These are phyloP conservation scores for Drosophila prostipennis DNA, from an alignment of 2,888 invertebrate species.

Conservation along the genomic window DNA sequence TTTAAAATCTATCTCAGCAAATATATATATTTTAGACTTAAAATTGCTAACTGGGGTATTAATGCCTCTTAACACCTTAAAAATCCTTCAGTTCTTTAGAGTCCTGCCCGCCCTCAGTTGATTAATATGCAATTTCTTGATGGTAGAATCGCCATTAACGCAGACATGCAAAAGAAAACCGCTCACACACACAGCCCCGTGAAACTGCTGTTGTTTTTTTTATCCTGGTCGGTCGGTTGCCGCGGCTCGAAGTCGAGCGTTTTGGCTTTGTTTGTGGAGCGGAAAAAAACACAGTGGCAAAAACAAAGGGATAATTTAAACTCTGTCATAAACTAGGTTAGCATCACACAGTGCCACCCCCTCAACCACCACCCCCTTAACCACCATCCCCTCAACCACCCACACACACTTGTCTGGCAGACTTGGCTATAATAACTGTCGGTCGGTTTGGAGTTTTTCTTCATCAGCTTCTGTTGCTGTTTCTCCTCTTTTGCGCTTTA, in stretches of 20 bases:
- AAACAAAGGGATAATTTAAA: conserved; percentile 78
- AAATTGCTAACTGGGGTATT: conserved; percentile 1
- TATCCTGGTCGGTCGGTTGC: conserved; percentile 15
- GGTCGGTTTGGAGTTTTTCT: conserved; percentile 75
- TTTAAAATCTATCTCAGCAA: no score
- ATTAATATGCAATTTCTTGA: conserved; percentile 77
- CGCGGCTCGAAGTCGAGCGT: conserved; percentile 49
- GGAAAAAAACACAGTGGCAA: conserved; percentile 70
- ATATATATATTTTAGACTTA: no score
- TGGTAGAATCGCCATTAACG: conserved; percentile 67
- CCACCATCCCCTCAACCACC: conserved; percentile 4
- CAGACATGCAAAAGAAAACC: conserved; percentile 28
- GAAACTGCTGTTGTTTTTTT: conserved; percentile 8
- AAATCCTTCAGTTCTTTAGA: conserved; percentile 1
- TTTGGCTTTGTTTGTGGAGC: conserved; percentile 62
- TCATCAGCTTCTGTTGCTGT: conserved; percentile 62
- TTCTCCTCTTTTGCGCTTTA: conserved; percentile 47
- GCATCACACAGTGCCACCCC: conserved; percentile 52
- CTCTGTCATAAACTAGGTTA: conserved; percentile 78
- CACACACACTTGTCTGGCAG: conserved; percentile 38
- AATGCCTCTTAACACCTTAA: neutral
- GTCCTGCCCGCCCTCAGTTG: conserved; percentile 50
- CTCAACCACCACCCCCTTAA: conserved; percentile 10
- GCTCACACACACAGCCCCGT: conserved; percentile 10
- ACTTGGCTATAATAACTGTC: conserved; percentile 74